These are phyloP conservation scores for Cerceris ruficornis DNA, from an alignment of 2,888 invertebrate species.

Conservation along the genomic window DNA sequence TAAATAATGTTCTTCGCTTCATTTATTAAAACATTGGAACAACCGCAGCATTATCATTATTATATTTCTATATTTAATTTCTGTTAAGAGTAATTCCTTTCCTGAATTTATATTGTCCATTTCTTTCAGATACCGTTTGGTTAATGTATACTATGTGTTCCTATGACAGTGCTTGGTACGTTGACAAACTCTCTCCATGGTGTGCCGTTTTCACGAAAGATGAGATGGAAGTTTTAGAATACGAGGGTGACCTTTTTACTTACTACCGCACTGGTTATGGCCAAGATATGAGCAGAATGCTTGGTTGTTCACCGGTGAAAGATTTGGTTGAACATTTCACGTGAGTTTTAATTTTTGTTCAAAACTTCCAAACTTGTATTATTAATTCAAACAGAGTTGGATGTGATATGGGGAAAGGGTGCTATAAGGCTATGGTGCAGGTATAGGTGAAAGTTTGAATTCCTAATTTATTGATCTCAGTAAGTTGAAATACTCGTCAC, in stretches of 20 bases:
- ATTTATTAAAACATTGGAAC: background rate
- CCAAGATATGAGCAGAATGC: constrained; percentile 27
- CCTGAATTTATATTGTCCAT: background rate
- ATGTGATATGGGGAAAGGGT: background rate
- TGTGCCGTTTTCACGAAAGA: constrained; percentile 88
- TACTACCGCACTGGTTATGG: constrained; percentile 82
- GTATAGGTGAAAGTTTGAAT: too few species aligned
- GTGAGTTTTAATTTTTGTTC: constrained; percentile 79
- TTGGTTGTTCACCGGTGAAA: constrained; percentile 88
- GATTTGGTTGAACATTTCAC: constrained; percentile 88
- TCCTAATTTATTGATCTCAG: too few species aligned
- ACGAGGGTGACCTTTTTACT: constrained; percentile 88
- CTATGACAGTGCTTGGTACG: constrained; percentile 90
- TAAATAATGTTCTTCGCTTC: background rate
- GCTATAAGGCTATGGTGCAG: too few species aligned
- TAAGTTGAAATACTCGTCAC: too few species aligned
- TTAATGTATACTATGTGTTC: constrained; percentile 90
- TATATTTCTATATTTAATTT: background rate
- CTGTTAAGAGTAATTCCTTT: background rate
- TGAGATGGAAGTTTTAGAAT: constrained; percentile 88
- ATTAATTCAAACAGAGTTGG: background rate
- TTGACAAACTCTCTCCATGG: constrained; percentile 87
- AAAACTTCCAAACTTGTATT: background rate
- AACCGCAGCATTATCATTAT: background rate
- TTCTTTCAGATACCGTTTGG: constrained; percentile 80